Conservation (phyloP, 2,113 vertebrate genomes). For the Vidua chalybeata region DNA sequence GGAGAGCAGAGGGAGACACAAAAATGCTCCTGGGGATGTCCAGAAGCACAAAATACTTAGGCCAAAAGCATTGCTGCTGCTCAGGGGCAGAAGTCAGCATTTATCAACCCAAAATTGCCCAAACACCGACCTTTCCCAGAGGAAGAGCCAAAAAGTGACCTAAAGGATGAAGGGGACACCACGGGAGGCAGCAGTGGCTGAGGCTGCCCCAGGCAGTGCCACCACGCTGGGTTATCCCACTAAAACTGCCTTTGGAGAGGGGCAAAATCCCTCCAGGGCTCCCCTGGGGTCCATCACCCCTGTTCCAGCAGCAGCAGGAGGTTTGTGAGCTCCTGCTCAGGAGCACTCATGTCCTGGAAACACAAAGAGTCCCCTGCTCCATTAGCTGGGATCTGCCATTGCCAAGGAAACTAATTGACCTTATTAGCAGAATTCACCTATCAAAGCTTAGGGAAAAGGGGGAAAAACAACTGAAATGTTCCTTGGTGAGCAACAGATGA, state of each 20-base stretch:
- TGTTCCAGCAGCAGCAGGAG: neutral
- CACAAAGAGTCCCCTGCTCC: neutral
- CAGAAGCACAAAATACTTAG: neutral
- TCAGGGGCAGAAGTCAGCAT: neutral
- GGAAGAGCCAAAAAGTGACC: neutral
- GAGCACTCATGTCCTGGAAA: neutral
- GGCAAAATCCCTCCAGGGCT: accelerated
- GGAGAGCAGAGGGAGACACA: neutral
- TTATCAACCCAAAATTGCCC: neutral
- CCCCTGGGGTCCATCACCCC: neutral
- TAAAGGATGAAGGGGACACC: accelerated
- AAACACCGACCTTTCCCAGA: neutral
- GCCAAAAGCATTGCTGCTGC: neutral
- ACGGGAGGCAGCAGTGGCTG: accelerated
- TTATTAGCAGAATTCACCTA: neutral
- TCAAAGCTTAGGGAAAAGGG: neutral
- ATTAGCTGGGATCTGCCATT: neutral
- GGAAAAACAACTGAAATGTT: neutral
- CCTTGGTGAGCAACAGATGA: neutral
- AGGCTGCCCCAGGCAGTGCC: neutral
- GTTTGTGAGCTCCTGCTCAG: neutral
- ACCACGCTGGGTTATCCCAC: neutral
- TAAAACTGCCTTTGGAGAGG: neutral
- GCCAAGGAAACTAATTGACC: neutral
- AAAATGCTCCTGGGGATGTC: neutral